These are phyloP conservation scores for Etheostoma spectabile DNA, from an alignment of 2,113 vertebrate genomes.

Conservation along the genomic window DNA sequence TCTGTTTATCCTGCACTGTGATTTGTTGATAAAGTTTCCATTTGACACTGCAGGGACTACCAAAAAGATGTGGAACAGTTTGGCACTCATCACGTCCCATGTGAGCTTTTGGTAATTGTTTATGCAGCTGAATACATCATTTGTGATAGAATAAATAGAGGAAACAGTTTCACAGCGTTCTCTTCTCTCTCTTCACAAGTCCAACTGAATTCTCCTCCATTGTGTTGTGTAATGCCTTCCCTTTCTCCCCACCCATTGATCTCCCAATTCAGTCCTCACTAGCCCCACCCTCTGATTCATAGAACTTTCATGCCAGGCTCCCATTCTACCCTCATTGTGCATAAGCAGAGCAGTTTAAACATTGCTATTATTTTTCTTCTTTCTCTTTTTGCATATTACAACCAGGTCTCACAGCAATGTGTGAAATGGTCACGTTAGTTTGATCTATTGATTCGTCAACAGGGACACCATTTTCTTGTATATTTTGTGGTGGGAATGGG, in stretches of 20 bases:
- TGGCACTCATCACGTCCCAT: not conserved
- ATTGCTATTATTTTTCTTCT: not conserved
- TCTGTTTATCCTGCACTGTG: slow-evolving; percentile 3
- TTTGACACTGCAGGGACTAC: not conserved
- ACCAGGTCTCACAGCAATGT: too few relatives aligned
- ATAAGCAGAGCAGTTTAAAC: slow-evolving; percentile 13
- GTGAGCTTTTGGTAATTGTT: not conserved
- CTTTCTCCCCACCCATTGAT: not conserved
- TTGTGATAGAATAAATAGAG: not conserved
- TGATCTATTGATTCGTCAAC: too few relatives aligned
- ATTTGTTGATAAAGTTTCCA: slow-evolving; percentile 17
- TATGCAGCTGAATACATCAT: not conserved
- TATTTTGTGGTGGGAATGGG: too few relatives aligned
- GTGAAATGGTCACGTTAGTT: too few relatives aligned
- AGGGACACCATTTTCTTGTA: too few relatives aligned
- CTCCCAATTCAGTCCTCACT: slow-evolving; percentile 6
- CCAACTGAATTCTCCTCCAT: not conserved
- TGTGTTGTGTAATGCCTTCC: slow-evolving; percentile 3
- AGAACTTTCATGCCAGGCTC: not conserved
- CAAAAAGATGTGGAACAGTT: not conserved
- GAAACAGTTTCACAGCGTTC: too few relatives aligned
- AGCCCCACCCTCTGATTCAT: slow-evolving; percentile 9
- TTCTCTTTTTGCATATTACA: not conserved
- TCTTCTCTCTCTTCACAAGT: not conserved
- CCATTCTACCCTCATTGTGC: not conserved